These are phyloP conservation scores for Asobara japonica DNA, from an alignment of 1,140 invertebrate genomes.

Conservation along the genomic window DNA sequence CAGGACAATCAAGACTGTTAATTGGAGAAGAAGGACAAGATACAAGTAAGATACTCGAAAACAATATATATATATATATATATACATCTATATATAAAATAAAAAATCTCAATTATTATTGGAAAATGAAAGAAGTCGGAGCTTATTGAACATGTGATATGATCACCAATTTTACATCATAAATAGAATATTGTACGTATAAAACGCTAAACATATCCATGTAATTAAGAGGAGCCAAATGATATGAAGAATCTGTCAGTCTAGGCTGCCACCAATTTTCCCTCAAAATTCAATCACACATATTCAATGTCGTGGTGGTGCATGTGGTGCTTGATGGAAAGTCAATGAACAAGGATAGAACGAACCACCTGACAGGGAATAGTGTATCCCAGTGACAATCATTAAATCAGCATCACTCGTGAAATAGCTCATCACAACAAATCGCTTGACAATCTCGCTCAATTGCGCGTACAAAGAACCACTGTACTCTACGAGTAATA, in stretches of 20 bases:
- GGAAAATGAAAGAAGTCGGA: background rate
- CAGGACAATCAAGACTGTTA: background rate
- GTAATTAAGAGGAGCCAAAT: background rate
- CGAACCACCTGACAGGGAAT: background rate
- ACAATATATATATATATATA: background rate
- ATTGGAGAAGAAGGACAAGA: background rate
- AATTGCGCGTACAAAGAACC: conserved; percentile 32
- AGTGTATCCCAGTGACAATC: conserved; percentile 56
- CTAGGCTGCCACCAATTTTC: background rate
- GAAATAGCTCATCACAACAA: conserved; percentile 25
- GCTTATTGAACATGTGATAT: conserved; percentile 21
- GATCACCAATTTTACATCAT: background rate
- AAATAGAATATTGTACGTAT: background rate
- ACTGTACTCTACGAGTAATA: background rate
- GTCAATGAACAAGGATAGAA: background rate
- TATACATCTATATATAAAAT: too few relatives aligned
- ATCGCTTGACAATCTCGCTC: conserved; percentile 34
- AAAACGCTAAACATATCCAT: conserved; percentile 5
- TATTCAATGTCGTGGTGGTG: background rate
- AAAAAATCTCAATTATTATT: background rate
- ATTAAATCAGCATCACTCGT: conserved; percentile 48
- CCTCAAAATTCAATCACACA: background rate
- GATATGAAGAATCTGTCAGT: background rate
- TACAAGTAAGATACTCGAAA: conserved; percentile 3
- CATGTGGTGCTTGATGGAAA: background rate